Conservation (phyloP, 2,113 vertebrate species). For the Cercocebus atys region DNA sequence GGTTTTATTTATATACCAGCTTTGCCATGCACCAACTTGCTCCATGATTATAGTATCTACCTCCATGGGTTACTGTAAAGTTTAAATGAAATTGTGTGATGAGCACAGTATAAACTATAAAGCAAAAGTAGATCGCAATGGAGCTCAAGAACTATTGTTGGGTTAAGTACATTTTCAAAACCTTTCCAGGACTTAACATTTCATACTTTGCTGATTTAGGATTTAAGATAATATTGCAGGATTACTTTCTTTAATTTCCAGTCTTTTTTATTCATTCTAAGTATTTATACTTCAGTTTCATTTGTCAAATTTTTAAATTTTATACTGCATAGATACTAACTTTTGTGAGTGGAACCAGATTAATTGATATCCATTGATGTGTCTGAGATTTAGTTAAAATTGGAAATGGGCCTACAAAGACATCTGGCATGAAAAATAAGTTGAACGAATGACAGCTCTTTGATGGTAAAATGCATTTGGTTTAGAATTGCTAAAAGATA, state of each 20-base stretch:
- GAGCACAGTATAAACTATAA: background rate
- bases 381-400: conserved; percentile 49
- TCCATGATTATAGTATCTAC: background rate
- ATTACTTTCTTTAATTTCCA: background rate
- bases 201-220: background rate
- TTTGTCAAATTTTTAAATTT: background rate
- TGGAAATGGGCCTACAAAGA: conserved; percentile 31
- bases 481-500: background rate
- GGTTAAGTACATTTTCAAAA: background rate
- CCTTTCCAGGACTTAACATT: background rate
- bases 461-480: conserved; percentile 46
- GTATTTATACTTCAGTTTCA: conserved; percentile 6
- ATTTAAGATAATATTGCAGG: conserved; percentile 19
- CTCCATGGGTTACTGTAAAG: background rate
- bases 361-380: conserved; percentile 9
- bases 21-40: background rate
- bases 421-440: conserved; percentile 34
- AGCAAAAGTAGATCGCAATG: background rate
- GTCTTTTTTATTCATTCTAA: background rate
- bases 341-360: background rate
- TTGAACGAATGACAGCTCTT: conserved; percentile 4
- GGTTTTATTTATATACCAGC: background rate
- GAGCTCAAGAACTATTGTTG: background rate
- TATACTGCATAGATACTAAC: background rate
- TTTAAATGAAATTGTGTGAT: background rate